phyloP scores from a whole-genome alignment of 2,888 invertebrate species.

The Epistrophella euchroma region DNA sequence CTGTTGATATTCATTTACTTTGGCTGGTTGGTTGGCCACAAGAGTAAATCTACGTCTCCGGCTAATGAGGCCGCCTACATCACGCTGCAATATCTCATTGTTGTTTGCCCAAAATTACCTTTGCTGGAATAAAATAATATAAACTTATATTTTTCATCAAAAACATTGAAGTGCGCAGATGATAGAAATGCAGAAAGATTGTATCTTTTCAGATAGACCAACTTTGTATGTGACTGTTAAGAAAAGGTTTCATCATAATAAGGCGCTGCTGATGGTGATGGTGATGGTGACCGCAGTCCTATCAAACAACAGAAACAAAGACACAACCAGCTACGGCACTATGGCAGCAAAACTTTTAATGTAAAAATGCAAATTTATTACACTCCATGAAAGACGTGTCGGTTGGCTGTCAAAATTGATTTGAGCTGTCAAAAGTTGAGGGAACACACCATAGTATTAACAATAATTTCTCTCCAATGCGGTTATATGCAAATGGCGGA shows the following conservation, averaged over 20 bases:
- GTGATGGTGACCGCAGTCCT: constrained; percentile 9
- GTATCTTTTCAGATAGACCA: constrained; percentile 43
- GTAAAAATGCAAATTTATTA: constrained; percentile 74
- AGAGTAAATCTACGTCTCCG: constrained; percentile 36
- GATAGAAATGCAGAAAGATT: constrained; percentile 39
- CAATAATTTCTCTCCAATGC: constrained; percentile 54
- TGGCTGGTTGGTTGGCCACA: constrained; percentile 20
- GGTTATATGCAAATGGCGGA: constrained; percentile 68
- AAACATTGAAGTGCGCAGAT: constrained; percentile 1
- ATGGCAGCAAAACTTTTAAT: constrained; percentile 46
- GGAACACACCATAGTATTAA: constrained; percentile 56
- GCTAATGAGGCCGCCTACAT: constrained; percentile 63
- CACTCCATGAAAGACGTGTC: constrained; percentile 64
- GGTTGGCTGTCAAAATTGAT: constrained; percentile 74
- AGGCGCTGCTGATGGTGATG: constrained; percentile 2
- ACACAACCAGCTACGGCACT: not conserved
- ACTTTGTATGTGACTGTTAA: constrained; percentile 38
- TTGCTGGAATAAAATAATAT: constrained; percentile 36
- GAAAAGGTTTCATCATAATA: constrained; percentile 53
- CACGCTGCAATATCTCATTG: constrained; percentile 61
- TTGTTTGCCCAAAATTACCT: constrained; percentile 59
- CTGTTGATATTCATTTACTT: constrained; percentile 68
- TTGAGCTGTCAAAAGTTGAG: constrained; percentile 62
- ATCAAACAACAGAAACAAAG: constrained; percentile 7
- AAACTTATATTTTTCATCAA: constrained; percentile 66